phyloP scores from a whole-genome alignment of 2,797 vertebrate species.

The Microctenopoma lineatum region DNA sequence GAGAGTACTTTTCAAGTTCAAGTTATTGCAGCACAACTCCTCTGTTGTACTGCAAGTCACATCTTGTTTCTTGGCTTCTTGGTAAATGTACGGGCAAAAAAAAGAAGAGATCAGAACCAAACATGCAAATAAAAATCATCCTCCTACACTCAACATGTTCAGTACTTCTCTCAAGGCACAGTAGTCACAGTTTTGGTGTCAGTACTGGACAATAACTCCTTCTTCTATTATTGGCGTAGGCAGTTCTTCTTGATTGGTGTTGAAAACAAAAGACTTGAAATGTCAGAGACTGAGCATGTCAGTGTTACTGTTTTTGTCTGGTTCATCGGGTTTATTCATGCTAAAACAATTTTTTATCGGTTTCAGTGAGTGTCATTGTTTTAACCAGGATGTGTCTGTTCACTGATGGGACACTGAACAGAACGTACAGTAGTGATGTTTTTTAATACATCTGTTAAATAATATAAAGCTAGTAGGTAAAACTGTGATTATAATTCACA shows the following conservation, averaged over 20 bases:
- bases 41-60: neutral
- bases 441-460: neutral
- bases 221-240: neutral
- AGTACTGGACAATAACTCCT: neutral
- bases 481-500: neutral
- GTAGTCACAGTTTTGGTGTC: conserved; percentile 2
- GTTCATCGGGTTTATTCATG: conserved; percentile 9
- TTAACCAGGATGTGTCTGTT: conserved; percentile 2
- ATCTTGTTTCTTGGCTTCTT: neutral
- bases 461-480: no score
- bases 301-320: neutral
- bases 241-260: neutral
- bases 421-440: neutral
- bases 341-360: no score
- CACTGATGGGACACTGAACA: neutral
- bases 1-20: no score
- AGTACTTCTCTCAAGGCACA: conserved; percentile 12
- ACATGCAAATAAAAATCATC: conserved; percentile 8
- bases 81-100: conserved; percentile 1
- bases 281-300: neutral
- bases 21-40: neutral
- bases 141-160: conserved; percentile 48
- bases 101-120: conserved; percentile 4
- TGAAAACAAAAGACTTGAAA: neutral
- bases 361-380: neutral